Percentiles rank a stretch among this genome's conserved stretches.
These are phyloP conservation scores for Aproaerema taeniolella DNA, from an alignment of 2,888 invertebrate species.

Conservation along the genomic window DNA sequence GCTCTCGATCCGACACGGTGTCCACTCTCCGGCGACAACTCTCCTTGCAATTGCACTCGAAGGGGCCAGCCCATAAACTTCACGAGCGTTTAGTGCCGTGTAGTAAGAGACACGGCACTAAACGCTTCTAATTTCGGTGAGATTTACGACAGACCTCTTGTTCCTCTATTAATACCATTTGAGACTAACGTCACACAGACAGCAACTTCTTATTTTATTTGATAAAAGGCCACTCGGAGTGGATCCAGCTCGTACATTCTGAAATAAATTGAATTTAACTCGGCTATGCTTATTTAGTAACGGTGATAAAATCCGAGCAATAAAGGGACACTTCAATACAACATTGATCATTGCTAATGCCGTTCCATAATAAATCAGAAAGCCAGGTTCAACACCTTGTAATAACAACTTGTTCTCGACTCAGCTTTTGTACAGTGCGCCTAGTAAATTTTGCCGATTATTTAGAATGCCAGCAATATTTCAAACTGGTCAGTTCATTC, in stretches of 20 bases:
- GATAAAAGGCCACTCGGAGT: slow-evolving; percentile 7
- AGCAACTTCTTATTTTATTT: slow-evolving; percentile 25
- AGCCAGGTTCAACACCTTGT: slow-evolving; percentile 66
- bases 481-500: slow-evolving; percentile 44
- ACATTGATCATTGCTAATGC: slow-evolving; percentile 60
- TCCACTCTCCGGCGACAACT: slow-evolving; percentile 11
- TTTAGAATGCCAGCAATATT: slow-evolving; percentile 49
- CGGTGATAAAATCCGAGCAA: slow-evolving; percentile 42
- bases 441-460: slow-evolving; percentile 48
- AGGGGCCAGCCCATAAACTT: slow-evolving; percentile 12
- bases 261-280: slow-evolving; percentile 26
- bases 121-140: slow-evolving; percentile 21
- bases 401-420: slow-evolving; percentile 57
- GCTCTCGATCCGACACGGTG: slow-evolving; percentile 21
- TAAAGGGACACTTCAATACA: slow-evolving; percentile 51
- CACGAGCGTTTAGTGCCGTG: slow-evolving; percentile 16
- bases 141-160: slow-evolving; percentile 24
- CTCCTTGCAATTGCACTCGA: slow-evolving; percentile 14
- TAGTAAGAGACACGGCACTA: slow-evolving; percentile 13
- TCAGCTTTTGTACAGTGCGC: slow-evolving; percentile 40
- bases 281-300: slow-evolving; percentile 38
- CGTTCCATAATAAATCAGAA: slow-evolving; percentile 60
- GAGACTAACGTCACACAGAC: slow-evolving; percentile 24
- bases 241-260: slow-evolving; percentile 12
- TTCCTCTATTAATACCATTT: slow-evolving; percentile 20